Base-by-base conservation (phyloP, 2,888 invertebrate genomes). In the Gymnocheta viridis region DNA sequence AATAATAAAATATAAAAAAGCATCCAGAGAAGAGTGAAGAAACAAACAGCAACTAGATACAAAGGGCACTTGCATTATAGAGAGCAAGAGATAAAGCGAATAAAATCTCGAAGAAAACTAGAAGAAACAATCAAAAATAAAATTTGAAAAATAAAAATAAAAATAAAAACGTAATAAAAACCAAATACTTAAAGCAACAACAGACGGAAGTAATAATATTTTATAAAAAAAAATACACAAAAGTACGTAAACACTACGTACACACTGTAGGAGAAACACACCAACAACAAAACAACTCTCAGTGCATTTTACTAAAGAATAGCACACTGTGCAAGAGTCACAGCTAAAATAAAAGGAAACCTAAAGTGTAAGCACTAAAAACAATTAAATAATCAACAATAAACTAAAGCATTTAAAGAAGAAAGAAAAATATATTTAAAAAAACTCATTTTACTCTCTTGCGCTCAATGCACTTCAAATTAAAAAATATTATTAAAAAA, bases 151-250 rank as follows among this genome's bases (percentile, higher is more conserved):
- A 19, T 47, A 47, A 47, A 47, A 44, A 41, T 14, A 10, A 32
- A 32, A 38, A n/a, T 66, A 38, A 54, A 44, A 72, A 35, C 12
- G 38, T 64, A 74, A 54, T 2, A 62, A 69, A 67, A 80, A 67
- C n/a, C 62, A 35, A 73, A 76, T 72, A 72, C 47, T 60, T 58
- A 72, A 38, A 60, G 56, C 70, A 44, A 44, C 64, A 81, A 69
- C 78, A 73, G 84, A 77, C 84, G 84, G 84, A 84, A 84, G 84
- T 84, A 82, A 82, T 67, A 69, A 69, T 60, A 77, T 77, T 84
- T 62, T 72, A 81, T 44, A 70, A 67, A 81, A 77, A 51, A 51
- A 24, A 56, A 72, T 19, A 76, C 32, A 73, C 54, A 58, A 56
- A 64, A 12, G 12, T 67, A 69, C 49, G 38, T 41, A 58, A 29